A percentile compares a stretch with the other conserved stretches of the same genome.
Evolutionary conservation across 2,113 vertebrate genomes (phyloP).

Genomic region (Callorhinus ursinus): DNA sequence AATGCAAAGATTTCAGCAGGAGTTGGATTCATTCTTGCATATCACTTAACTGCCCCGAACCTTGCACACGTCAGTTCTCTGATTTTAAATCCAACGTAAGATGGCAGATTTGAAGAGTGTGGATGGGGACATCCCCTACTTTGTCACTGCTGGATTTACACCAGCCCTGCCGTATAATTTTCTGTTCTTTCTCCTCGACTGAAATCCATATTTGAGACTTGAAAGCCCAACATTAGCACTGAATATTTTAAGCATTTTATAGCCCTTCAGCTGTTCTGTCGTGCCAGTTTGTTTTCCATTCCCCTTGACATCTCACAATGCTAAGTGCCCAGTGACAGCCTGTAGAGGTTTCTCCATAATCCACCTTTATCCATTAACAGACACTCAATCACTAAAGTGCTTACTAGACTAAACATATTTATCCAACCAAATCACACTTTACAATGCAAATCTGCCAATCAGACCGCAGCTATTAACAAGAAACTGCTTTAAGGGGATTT

Average conservation of each 20-base stretch:
- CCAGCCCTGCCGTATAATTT: neutral
- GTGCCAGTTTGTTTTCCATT: slow-evolving; percentile 82
- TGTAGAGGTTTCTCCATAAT: slow-evolving; percentile 90
- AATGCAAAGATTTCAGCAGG: neutral
- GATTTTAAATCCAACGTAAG: neutral
- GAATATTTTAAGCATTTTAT: slow-evolving; percentile 80
- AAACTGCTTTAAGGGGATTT: slow-evolving; percentile 90
- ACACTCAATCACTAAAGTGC: slow-evolving; percentile 93
- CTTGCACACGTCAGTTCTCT: neutral
- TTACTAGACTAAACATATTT: slow-evolving; percentile 94
- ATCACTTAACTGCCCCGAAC: neutral
- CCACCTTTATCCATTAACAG: slow-evolving; percentile 93
- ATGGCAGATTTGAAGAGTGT: neutral
- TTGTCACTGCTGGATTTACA: neutral
- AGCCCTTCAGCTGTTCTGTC: slow-evolving; percentile 74
- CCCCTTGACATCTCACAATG: slow-evolving; percentile 83
- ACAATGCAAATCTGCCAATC: slow-evolving; percentile 92
- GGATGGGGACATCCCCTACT: neutral
- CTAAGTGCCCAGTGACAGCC: slow-evolving; percentile 91
- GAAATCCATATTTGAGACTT: slow-evolving; percentile 78
- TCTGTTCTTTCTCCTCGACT: slow-evolving; percentile 58
- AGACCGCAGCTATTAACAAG: slow-evolving; percentile 88
- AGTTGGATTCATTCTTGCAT: neutral
- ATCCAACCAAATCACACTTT: slow-evolving; percentile 92
- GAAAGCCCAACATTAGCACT: slow-evolving; percentile 68